Percentiles rank a stretch among this genome's conserved stretches.
Conservation (phyloP, 2,797 vertebrate genomes). For the Crenuchus spilurus region DNA sequence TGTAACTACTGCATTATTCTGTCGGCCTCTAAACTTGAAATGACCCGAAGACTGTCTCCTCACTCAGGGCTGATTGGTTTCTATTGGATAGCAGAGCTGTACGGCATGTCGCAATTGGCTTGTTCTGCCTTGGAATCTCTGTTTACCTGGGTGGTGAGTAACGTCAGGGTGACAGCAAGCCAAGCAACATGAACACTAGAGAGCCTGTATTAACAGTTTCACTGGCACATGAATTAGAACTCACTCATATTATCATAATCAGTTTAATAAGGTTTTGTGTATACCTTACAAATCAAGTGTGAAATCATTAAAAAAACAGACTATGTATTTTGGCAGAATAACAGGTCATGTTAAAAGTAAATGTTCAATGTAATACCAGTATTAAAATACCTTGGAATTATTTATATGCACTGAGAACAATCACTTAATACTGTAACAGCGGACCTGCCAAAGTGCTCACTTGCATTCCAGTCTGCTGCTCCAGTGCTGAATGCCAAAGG, state of each 20-base stretch:
- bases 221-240: neutral
- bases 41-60: slow-evolving; percentile 39
- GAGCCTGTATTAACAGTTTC: neutral
- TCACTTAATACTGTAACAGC: slow-evolving; percentile 73
- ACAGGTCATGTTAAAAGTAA: neutral
- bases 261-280: slow-evolving; percentile 9
- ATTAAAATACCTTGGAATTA: neutral
- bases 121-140: slow-evolving; percentile 88
- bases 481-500: slow-evolving; percentile 49
- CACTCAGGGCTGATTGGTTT: slow-evolving; percentile 88
- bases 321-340: neutral
- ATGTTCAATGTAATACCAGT: neutral
- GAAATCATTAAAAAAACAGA: neutral
- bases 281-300: neutral
- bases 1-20: no score
- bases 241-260: neutral
- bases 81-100: slow-evolving; percentile 83
- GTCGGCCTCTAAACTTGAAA: neutral
- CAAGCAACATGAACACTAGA: no score
- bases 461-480: slow-evolving; percentile 64
- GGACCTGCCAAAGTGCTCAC: slow-evolving; percentile 65
- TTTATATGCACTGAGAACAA: slow-evolving; percentile 65
- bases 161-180: no score
- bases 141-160: slow-evolving; percentile 89
- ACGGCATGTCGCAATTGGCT: slow-evolving; percentile 83